Evolutionary conservation across 37 sponge, comb jelly and placozoan genomes (phyloP), one percentile per base, ranked within the genome.

Genomic region (Ianthella basta): DNA sequence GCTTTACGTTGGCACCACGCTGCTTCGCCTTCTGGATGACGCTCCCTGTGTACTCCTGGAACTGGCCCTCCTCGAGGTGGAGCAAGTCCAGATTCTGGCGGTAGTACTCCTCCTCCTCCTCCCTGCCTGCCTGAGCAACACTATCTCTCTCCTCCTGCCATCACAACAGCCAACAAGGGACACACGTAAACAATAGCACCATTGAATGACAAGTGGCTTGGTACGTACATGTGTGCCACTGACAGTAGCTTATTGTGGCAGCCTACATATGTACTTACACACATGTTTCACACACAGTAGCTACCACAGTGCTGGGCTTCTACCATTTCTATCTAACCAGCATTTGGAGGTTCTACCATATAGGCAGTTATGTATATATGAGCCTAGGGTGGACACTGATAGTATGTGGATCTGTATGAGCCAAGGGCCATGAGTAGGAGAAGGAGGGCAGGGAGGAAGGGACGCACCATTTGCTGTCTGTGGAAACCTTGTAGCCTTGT

Each of bases 51-150:
- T 96, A 96, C 55, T 90, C 60, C 70, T 86, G 85, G 72, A 96
- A 96, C 83, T 93, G 90, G 0, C 79, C 68, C 86, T 96, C 93
- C 56, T 96, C 97, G 34, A 84, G 30, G 61, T 79, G 29, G 39
- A 77, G 32, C 25, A 80, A 37, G 30, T 59, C 54, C 27, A 75
- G 39, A 40, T 80, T 83, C 29, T 89, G 27, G 18, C 84, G 30
- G 36, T 35, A 29, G 55, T 69, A 83, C n/a, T 83, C 84, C 20
- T 57, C 50, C 8, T 90, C 82, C 54, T 80, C 86, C 27, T 63
- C 24, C 59, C 18, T 57, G 59, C 15, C 59, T 20, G 59, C 59
- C 18, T 56, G 21, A 30, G 19, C 27, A 18, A 30, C 15, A 36
- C 55, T 81, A 20, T 15, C 33, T 83, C 80, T 59, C 15, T 83